A percentile compares a stretch with the other conserved stretches of the same genome.
These are phyloP conservation scores for Heterodera carotae DNA, from an alignment of 1,140 invertebrate species.

Conservation along the genomic window DNA sequence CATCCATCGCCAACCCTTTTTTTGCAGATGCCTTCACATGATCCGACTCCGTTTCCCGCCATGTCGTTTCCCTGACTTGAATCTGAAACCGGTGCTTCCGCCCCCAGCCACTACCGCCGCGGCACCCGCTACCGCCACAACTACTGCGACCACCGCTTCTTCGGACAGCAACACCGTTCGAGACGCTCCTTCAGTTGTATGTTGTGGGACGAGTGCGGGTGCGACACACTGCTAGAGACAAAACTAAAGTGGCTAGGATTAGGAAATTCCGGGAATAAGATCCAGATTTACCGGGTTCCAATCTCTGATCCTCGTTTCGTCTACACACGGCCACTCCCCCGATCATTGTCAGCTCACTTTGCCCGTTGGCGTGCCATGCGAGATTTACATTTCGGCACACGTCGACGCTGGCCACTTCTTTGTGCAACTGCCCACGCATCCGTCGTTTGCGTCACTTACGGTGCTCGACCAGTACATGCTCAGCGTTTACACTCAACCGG, in stretches of 20 bases:
- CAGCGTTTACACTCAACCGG: conserved; percentile 67
- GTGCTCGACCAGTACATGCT: conserved; percentile 74
- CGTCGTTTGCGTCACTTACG: conserved; percentile 79
- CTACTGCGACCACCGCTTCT: neutral
- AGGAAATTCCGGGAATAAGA: too few species aligned
- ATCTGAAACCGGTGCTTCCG: conserved; percentile 63
- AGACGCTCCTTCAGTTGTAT: conserved; percentile 16
- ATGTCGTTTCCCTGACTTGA: conserved; percentile 62
- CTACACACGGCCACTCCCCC: too few species aligned
- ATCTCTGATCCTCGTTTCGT: too few species aligned
- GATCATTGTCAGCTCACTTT: conserved; percentile 77
- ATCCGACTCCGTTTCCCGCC: conserved; percentile 60
- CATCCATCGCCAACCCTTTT: too few species aligned
- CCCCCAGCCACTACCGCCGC: conserved; percentile 28
- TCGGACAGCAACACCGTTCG: conserved; percentile 10
- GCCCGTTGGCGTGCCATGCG: conserved; percentile 86
- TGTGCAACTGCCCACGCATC: conserved; percentile 88
- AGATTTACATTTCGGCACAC: conserved; percentile 82
- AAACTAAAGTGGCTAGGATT: too few species aligned
- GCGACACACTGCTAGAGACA: too few species aligned
- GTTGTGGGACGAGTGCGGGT: too few species aligned
- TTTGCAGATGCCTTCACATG: conserved; percentile 58
- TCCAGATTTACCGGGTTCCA: too few species aligned
- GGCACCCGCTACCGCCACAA: conserved; percentile 2
- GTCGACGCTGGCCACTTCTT: conserved; percentile 84